Conservation (phyloP, 2,797 vertebrate genomes). For the Oreochromis mossambicus region DNA sequence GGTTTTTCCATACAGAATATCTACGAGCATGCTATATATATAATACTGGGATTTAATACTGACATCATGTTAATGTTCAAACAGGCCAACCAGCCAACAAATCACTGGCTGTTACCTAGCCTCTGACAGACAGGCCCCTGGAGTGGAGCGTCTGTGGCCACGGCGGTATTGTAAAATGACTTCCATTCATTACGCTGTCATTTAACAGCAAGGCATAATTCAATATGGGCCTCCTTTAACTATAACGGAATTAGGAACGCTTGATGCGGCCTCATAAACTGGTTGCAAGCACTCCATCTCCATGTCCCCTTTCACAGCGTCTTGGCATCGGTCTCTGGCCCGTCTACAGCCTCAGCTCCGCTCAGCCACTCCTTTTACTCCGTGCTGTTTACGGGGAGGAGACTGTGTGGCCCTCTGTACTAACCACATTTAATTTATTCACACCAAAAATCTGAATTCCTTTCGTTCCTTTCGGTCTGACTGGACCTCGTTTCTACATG, state of each 20-base stretch:
- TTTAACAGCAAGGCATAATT: constrained; percentile 52
- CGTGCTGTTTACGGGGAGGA: background rate
- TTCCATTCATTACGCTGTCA: constrained; percentile 54
- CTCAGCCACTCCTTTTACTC: background rate
- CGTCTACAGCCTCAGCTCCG: background rate
- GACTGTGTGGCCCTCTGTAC: fast-evolving
- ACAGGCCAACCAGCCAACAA: constrained; percentile 16
- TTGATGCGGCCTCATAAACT: constrained; percentile 29
- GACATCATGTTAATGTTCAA: constrained; percentile 19
- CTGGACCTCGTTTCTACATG: background rate
- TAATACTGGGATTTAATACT: constrained; percentile 11
- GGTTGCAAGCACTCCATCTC: background rate
- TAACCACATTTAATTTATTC: background rate
- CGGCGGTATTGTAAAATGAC: constrained; percentile 57
- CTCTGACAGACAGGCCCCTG: constrained; percentile 42
- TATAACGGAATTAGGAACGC: constrained; percentile 39
- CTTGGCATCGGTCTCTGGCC: background rate
- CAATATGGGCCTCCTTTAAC: constrained; percentile 33
- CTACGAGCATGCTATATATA: background rate
- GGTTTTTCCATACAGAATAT: constrained; percentile 41
- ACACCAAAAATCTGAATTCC: background rate
- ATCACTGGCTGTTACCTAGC: constrained; percentile 32
- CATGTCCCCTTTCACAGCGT: background rate
- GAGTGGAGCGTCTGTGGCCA: constrained; percentile 36
- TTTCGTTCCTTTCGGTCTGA: background rate